Conservation (phyloP, 2,888 invertebrate genomes). For the Drosophila mimetica region DNA sequence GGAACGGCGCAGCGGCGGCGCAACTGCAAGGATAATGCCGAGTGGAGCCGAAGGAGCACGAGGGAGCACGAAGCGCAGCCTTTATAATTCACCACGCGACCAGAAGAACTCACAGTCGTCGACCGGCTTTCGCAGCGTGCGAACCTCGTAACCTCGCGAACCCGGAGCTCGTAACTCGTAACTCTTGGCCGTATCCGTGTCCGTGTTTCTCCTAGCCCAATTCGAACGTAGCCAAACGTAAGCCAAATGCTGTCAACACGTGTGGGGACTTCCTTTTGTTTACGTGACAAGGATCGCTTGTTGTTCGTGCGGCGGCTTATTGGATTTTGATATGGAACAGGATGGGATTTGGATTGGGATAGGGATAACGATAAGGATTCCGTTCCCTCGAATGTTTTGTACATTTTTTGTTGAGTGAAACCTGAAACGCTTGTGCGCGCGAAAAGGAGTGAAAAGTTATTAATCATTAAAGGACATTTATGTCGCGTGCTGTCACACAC, state of each 20-base stretch:
- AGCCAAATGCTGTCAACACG: slow-evolving; percentile 58
- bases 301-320: slow-evolving; percentile 42
- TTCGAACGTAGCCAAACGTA: slow-evolving; percentile 36
- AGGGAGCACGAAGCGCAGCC: slow-evolving; percentile 12
- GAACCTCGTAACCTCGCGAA: background rate
- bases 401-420: slow-evolving; percentile 49
- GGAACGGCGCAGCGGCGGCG: slow-evolving; percentile 15
- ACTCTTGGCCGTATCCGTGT: background rate
- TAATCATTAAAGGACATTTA: slow-evolving; percentile 76
- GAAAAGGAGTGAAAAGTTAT: slow-evolving; percentile 73
- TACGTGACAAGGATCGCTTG: slow-evolving; percentile 26
- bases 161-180: no score
- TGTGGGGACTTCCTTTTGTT: slow-evolving; percentile 24
- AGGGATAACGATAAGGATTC: slow-evolving; percentile 21
- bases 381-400: slow-evolving; percentile 7
- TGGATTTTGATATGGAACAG: slow-evolving; percentile 55
- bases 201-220: background rate
- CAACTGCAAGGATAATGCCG: slow-evolving; percentile 11
- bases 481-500: slow-evolving; percentile 62
- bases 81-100: slow-evolving; percentile 67
- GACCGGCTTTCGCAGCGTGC: slow-evolving; percentile 70
- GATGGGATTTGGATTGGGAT: slow-evolving; percentile 50
- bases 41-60: slow-evolving; percentile 32
- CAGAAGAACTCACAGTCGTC: slow-evolving; percentile 66
- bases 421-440: slow-evolving; percentile 60